Evolutionary conservation across 2,888 invertebrate genomes (phyloP).

Genomic region (Schrankia costaestrigalis): DNA sequence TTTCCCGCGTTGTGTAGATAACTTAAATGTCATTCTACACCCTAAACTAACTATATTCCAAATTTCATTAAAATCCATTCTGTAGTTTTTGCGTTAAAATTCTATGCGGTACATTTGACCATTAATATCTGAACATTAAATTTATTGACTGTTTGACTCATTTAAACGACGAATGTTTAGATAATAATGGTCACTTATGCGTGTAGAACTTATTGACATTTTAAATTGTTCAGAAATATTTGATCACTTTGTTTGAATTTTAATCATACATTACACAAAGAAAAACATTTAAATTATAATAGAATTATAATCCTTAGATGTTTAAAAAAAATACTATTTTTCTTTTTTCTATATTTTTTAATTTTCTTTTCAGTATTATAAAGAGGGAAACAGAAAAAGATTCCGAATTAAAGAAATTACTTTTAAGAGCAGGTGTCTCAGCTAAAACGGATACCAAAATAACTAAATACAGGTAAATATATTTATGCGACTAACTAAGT

Average conservation of each 20-base stretch:
- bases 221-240: no score
- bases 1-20: not conserved
- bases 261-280: no score
- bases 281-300: not conserved
- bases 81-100: no score
- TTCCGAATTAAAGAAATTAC: slow-evolving; percentile 21
- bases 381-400: slow-evolving; percentile 37
- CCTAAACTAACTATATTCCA: no score
- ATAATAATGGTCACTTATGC: no score
- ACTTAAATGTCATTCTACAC: not conserved
- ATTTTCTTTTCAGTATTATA: slow-evolving; percentile 40
- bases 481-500: not conserved
- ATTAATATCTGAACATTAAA: no score
- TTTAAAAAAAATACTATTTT: not conserved
- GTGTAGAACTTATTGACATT: no score
- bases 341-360: not conserved
- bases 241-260: no score
- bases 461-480: slow-evolving; percentile 40
- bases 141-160: no score
- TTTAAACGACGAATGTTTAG: no score
- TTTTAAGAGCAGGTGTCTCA: slow-evolving; percentile 31
- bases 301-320: not conserved
- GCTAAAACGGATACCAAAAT: slow-evolving; percentile 33
- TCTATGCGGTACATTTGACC: no score
- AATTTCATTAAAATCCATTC: no score